These are phyloP conservation scores for Mus musculus DNA, from an alignment of 2,113 vertebrate species.

Conservation along the genomic window DNA sequence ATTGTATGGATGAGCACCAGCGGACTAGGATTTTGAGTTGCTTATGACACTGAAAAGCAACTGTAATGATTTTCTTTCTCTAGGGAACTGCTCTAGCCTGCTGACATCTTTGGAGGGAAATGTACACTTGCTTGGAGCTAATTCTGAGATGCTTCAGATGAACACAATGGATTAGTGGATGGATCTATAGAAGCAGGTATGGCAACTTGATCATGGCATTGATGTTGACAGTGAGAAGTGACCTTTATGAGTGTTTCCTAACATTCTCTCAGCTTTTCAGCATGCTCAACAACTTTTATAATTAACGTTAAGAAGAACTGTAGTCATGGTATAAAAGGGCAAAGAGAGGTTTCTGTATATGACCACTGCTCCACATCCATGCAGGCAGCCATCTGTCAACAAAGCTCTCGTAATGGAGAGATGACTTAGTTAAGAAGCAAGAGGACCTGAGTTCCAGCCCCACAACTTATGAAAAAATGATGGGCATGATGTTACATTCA, in stretches of 20 bases:
- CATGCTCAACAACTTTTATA: constrained; percentile 11
- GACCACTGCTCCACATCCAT: background rate
- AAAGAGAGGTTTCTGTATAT: background rate
- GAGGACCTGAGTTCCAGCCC: background rate
- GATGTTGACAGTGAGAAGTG: background rate
- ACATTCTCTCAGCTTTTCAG: background rate
- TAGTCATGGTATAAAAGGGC: background rate
- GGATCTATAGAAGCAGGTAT: background rate
- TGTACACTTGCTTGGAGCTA: background rate
- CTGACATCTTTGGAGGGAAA: background rate
- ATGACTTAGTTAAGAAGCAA: no score
- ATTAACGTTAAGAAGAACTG: background rate
- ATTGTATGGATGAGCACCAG: background rate
- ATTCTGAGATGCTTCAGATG: background rate
- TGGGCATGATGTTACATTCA: background rate
- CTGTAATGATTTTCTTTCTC: background rate
- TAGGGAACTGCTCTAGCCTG: background rate
- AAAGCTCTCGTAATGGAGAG: background rate
- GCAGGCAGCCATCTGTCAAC: background rate
- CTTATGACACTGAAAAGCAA: background rate
- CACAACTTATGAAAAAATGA: background rate
- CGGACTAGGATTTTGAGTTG: background rate
- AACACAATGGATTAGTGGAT: background rate
- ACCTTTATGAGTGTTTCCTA: background rate
- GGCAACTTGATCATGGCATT: background rate